phyloP scores from a whole-genome alignment of 1,140 invertebrate genomes.

The Drosophila navojoa region DNA sequence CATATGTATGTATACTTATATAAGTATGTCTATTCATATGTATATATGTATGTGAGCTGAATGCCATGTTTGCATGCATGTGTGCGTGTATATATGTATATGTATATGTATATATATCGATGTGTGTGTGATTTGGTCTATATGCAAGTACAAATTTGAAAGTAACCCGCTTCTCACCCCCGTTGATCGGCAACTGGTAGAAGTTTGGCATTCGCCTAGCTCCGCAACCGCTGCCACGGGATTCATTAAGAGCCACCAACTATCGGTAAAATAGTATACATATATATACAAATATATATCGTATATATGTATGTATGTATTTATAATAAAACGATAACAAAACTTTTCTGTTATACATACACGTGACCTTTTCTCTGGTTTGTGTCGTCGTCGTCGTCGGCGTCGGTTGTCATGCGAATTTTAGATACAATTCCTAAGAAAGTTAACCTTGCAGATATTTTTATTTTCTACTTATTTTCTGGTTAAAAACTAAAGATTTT shows the following conservation, averaged over 20 bases:
- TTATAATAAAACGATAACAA: slow-evolving; percentile 50
- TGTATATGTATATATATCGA: slow-evolving; percentile 6
- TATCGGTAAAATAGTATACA: slow-evolving; percentile 46
- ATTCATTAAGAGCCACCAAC: slow-evolving; percentile 46
- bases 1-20: slow-evolving; percentile 48
- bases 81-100: slow-evolving; percentile 27
- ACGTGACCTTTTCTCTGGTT: slow-evolving; percentile 65
- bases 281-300: slow-evolving; percentile 12
- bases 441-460: slow-evolving; percentile 33
- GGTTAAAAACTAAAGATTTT: neutral
- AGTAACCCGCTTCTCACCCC: slow-evolving; percentile 79
- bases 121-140: slow-evolving; percentile 66
- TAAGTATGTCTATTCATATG: slow-evolving; percentile 38
- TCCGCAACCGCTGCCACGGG: slow-evolving; percentile 17
- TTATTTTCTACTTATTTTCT: neutral
- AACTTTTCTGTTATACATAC: slow-evolving; percentile 74
- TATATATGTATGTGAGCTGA: slow-evolving; percentile 40
- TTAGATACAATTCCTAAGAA: slow-evolving; percentile 25
- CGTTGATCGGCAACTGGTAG: slow-evolving; percentile 62
- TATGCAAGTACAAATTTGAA: slow-evolving; percentile 79
- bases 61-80: slow-evolving; percentile 17
- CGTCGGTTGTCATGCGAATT: slow-evolving; percentile 44
- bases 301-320: slow-evolving; percentile 3
- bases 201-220: slow-evolving; percentile 50
- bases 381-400: slow-evolving; percentile 14